Percentiles rank a stretch among this genome's conserved stretches.
phyloP scores from a whole-genome alignment of 2,113 vertebrate genomes.

The Actenoides hombroni region DNA sequence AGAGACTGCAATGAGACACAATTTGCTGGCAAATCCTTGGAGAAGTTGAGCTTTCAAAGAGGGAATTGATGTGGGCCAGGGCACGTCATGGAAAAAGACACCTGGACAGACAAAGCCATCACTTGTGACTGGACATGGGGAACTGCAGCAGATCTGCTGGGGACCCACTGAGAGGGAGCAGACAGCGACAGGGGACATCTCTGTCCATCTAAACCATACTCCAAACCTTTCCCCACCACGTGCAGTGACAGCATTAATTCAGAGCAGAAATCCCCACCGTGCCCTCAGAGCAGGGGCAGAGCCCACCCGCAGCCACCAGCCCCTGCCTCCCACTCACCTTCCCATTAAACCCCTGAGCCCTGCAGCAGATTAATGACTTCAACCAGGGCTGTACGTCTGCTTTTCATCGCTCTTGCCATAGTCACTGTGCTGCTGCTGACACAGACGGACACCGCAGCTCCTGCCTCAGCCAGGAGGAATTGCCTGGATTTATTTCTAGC shows the following conservation, averaged over 20 bases:
- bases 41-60: neutral
- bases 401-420: neutral
- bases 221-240: neutral
- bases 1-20: neutral
- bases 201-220: neutral
- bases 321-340: neutral
- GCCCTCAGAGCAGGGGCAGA: neutral
- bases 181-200: neutral
- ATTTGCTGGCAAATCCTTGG: neutral
- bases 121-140: neutral
- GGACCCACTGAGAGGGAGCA: neutral
- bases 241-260: neutral
- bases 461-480: neutral
- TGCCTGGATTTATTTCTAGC: neutral
- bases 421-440: neutral
- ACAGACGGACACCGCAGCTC: neutral
- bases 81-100: neutral
- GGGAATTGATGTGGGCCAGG: neutral
- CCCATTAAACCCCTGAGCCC: neutral
- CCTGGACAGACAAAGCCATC: neutral
- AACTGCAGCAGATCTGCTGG: neutral
- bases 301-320: neutral
- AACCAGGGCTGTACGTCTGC: neutral
- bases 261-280: neutral
- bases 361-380: neutral